phyloP scores from a whole-genome alignment of 2,113 vertebrate genomes.

The Dryoscopus gambensis region DNA sequence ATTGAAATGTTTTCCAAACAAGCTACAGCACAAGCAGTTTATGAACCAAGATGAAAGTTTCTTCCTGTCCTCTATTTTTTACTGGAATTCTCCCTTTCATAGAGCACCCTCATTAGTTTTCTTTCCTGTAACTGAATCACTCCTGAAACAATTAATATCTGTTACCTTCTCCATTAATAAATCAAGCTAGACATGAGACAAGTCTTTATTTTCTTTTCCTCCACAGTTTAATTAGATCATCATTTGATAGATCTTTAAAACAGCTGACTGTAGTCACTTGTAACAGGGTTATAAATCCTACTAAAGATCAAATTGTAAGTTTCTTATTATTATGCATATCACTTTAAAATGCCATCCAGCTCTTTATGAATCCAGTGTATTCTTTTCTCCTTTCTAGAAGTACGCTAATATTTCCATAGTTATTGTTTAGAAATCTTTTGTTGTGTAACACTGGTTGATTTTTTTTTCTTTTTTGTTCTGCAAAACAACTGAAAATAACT shows the following conservation, averaged over 20 bases:
- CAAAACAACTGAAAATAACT: not conserved
- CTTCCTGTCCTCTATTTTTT: constrained; percentile 13
- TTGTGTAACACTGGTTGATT: not conserved
- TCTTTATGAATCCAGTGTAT: not conserved
- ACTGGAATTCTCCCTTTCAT: not conserved
- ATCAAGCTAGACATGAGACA: constrained; percentile 39
- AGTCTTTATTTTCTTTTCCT: constrained; percentile 51
- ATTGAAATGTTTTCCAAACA: constrained; percentile 31
- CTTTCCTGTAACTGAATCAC: constrained; percentile 27
- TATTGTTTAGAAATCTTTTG: not conserved
- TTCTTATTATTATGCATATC: constrained; percentile 11
- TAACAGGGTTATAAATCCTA: constrained; percentile 50
- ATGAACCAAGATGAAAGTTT: constrained; percentile 10
- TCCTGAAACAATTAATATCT: constrained; percentile 38
- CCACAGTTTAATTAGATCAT: constrained; percentile 43
- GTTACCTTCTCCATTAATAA: constrained; percentile 16
- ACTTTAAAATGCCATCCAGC: constrained; percentile 20
- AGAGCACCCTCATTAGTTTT: not conserved
- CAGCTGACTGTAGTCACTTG: constrained; percentile 10
- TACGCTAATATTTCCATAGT: not conserved
- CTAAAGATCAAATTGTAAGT: constrained; percentile 8
- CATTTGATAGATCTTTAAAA: constrained; percentile 6
- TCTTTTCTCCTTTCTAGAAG: not conserved
- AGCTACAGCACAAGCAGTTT: not conserved
- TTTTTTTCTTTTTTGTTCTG: not conserved